Evolutionary conservation across 2,888 invertebrate species (phyloP).

Genomic region (Sphinx pinastri): DNA sequence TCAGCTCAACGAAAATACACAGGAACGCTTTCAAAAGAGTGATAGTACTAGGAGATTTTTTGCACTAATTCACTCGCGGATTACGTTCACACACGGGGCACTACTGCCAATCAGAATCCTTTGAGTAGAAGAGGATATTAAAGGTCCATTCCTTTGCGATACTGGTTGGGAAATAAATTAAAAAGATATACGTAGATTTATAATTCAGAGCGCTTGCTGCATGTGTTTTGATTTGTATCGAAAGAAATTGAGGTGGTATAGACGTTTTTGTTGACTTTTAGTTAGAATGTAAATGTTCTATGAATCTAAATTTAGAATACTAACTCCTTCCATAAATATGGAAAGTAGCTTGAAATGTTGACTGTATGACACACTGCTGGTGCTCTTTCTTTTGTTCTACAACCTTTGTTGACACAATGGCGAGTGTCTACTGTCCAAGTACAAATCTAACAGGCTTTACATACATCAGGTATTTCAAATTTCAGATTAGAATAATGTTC

Average conservation of each 20-base stretch:
- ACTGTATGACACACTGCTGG: no score
- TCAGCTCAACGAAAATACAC: constrained; percentile 80
- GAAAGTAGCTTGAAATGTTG: no score
- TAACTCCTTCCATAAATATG: no score
- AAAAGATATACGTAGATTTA: constrained; percentile 13
- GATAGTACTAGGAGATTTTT: constrained; percentile 64
- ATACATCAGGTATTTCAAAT: no score
- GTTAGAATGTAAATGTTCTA: no score
- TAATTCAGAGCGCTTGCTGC: not conserved
- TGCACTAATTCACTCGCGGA: constrained; percentile 60
- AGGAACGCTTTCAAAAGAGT: constrained; percentile 81
- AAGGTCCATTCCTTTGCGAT: constrained; percentile 30
- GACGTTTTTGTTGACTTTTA: not conserved
- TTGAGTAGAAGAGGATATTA: constrained; percentile 45
- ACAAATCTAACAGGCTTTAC: no score
- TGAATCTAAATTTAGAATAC: no score
- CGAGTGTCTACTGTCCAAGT: no score
- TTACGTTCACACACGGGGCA: constrained; percentile 65
- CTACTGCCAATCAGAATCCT: constrained; percentile 67
- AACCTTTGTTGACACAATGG: no score
- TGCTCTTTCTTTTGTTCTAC: no score
- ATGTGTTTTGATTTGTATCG: not conserved
- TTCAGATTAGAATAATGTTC: no score
- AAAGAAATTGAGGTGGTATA: constrained; percentile 1
- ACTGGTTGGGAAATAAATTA: constrained; percentile 25